A percentile compares a stretch with the other conserved stretches of the same genome.
phyloP scores from a whole-genome alignment of 2,797 vertebrate genomes.

The Peromyscus aztecus region DNA sequence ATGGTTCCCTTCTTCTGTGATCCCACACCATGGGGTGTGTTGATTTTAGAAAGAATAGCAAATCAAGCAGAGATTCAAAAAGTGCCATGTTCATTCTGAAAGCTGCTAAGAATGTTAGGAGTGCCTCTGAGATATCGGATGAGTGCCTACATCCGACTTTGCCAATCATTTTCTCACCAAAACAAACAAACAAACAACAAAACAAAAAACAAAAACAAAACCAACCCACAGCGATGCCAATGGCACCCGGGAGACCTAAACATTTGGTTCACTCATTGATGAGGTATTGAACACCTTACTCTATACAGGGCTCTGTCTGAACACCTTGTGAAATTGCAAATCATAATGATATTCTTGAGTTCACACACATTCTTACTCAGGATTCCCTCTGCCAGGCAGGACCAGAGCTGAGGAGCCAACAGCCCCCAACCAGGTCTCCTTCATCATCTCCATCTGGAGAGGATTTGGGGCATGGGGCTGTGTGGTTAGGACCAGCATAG shows the following conservation, averaged over 20 bases:
- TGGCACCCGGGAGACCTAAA: neutral
- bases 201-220: neutral
- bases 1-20: neutral
- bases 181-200: neutral
- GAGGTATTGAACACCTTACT: neutral
- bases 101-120: neutral
- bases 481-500: neutral
- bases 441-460: neutral
- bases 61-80: conserved; percentile 15
- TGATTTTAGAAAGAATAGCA: conserved; percentile 9
- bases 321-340: neutral
- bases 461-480: neutral
- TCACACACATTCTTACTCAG: neutral
- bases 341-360: neutral
- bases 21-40: neutral
- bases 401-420: too few relatives aligned
- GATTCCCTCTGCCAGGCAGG: neutral
- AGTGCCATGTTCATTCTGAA: neutral
- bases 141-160: neutral
- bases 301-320: neutral
- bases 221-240: neutral
- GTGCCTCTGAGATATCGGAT: neutral
- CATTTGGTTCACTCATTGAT: neutral
- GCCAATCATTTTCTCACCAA: conserved; percentile 18
- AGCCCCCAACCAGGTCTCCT: neutral